Base-by-base conservation (phyloP, 2,797 vertebrate species). In the Gymnopithys bicolor region DNA sequence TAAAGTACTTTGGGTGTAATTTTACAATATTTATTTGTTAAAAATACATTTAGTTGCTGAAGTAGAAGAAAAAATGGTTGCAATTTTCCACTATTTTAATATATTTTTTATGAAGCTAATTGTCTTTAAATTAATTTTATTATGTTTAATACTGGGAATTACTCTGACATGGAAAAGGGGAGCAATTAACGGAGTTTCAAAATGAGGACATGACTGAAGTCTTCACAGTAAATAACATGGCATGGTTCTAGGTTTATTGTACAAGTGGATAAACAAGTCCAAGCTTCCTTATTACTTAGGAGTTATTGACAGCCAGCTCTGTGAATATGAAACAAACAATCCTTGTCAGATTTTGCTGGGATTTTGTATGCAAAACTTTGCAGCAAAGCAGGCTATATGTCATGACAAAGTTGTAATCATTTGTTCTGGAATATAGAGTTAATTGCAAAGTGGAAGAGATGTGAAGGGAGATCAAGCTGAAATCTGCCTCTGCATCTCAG, bases 21-120 rank as follows among this genome's bases (percentile, higher is more conserved):
- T 81, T 84, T 7, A 89, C 85, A 94, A 91, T 84, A 91, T 95
- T 89, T 89, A 75, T 63, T 87, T 75, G 32, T n/a, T 73, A 67
- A 52, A 55, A 92, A 92, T 81, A 23, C 30, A 62, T 75, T 78
- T 66, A 66, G 64, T 75, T 69, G 84, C 46, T 45, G 35, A 89
- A 74, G 28, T 41, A 22, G 64, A 76, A 64, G 11, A 13, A 64
- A 67, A 74, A 84, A n/a, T 45, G 0, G 52, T 6, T 66, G 45
- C 6, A 10, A 58, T 60, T 93, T 90, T 84, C 66, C n/a, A 75
- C 64, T 90, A 74, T 84, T 87, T 89, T 64, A 70, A 81, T 70
- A 56, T 8, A 48, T 24, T 84, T 74, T 56, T 59, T 16, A 87
- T 33, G 14, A 39, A 68, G 32, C 4, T 74, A 78, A 48, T 7